Conservation (phyloP, 30 jellyfish, hydroid and myxozoan species). For the Cassiopea andromeda region DNA sequence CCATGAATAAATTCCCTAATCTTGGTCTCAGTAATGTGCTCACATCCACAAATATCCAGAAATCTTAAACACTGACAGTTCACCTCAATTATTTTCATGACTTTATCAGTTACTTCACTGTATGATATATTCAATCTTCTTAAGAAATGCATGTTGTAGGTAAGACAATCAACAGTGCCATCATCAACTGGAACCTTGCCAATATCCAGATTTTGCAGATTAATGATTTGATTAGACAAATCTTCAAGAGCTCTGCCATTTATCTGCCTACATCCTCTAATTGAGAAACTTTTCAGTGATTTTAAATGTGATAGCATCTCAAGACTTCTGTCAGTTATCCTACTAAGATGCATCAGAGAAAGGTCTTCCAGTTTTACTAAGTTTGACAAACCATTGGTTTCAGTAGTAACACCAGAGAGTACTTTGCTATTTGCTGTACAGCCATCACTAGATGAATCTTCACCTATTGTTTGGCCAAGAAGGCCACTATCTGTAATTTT, state of each 20-base stretch:
- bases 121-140: constrained; percentile 5
- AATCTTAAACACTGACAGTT: constrained; percentile 30
- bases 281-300: constrained; percentile 5
- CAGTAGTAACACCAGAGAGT: neutral
- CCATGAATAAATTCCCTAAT: constrained; percentile 2
- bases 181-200: constrained; percentile 26
- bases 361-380: constrained; percentile 15
- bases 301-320: neutral
- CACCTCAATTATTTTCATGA: neutral
- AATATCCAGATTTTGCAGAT: neutral
- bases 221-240: neutral
- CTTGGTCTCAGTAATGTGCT: neutral
- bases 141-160: neutral
- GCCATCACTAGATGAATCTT: no score
- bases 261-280: constrained; percentile 3
- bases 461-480: neutral
- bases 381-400: constrained; percentile 12
- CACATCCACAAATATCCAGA: constrained; percentile 25
- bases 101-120: neutral
- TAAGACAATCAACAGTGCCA: constrained; percentile 3
- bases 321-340: constrained; percentile 36
- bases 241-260: neutral
- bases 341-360: constrained; percentile 2
- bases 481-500: constrained; percentile 19
- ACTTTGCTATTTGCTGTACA: neutral